A percentile compares a stretch with the other conserved stretches of the same genome.
These are phyloP conservation scores for Aegithalos caudatus DNA, from an alignment of 2,113 vertebrate genomes.

Conservation along the genomic window DNA sequence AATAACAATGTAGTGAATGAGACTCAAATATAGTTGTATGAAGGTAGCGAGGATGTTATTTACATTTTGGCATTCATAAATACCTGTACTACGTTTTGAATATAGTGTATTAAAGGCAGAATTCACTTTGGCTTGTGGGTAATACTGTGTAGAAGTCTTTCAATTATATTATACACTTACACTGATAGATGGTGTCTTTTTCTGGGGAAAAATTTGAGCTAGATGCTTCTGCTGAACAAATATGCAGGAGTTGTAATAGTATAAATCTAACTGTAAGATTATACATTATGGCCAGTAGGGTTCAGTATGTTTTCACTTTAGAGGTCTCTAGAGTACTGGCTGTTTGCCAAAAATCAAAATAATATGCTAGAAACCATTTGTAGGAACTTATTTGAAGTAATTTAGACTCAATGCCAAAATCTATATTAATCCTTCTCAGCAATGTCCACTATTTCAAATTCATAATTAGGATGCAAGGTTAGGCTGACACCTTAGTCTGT, in stretches of 20 bases:
- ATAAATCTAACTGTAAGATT: background rate
- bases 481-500: background rate
- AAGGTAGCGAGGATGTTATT: background rate
- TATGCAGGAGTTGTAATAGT: background rate
- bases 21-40: background rate
- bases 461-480: background rate
- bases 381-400: background rate
- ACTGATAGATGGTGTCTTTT: background rate
- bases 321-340: background rate
- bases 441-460: background rate
- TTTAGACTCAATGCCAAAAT: background rate
- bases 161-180: background rate
- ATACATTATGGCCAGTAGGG: background rate
- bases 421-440: background rate
- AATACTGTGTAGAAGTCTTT: background rate
- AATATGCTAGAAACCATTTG: background rate
- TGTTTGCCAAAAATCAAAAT: background rate
- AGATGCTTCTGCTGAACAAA: background rate
- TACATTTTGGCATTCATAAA: background rate
- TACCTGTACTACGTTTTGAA: background rate
- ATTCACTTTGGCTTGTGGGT: background rate
- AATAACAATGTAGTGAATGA: background rate
- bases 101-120: background rate
- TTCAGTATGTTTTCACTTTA: constrained; percentile 31
- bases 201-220: background rate